These are phyloP conservation scores for Ooceraea biroi DNA, from an alignment of 1,140 invertebrate genomes.

Conservation along the genomic window DNA sequence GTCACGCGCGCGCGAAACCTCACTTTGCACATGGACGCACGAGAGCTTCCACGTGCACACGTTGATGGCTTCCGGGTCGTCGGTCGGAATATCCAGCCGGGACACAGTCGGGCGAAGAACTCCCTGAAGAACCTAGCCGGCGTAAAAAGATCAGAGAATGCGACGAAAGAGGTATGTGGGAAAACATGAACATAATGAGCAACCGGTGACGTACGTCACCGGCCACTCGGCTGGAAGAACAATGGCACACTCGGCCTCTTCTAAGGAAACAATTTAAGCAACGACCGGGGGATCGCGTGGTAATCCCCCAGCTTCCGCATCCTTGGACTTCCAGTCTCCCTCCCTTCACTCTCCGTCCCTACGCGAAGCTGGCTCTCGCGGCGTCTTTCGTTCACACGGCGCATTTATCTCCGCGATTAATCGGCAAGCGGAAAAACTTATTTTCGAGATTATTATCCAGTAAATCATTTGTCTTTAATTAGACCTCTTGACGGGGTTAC, in stretches of 20 bases:
- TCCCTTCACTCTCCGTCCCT: neutral
- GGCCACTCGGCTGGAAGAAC: conserved; percentile 67
- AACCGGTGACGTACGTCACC: conserved; percentile 67
- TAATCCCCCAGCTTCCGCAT: conserved; percentile 62
- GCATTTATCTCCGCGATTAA: conserved; percentile 9
- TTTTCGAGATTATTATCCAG: conserved; percentile 5
- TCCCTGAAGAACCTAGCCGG: conserved; percentile 49
- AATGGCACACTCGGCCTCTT: conserved; percentile 56
- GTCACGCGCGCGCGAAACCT: conserved; percentile 63
- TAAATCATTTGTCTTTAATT: conserved; percentile 67
- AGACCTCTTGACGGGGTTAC: conserved; percentile 6
- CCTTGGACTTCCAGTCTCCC: conserved; percentile 44
- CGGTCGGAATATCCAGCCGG: conserved; percentile 61
- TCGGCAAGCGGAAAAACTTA: neutral
- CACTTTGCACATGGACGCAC: conserved; percentile 46
- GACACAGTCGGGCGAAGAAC: conserved; percentile 45
- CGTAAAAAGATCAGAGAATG: conserved; percentile 58
- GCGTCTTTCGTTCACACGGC: neutral
- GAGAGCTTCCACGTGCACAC: conserved; percentile 52
- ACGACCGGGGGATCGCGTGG: conserved; percentile 46
- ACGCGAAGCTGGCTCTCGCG: neutral
- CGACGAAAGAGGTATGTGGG: conserved; percentile 48
- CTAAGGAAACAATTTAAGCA: conserved; percentile 68
- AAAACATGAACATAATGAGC: conserved; percentile 68
- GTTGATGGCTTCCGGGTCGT: conserved; percentile 72